A percentile compares a stretch with the other conserved stretches of the same genome.
phyloP scores from a whole-genome alignment of 2,113 vertebrate species.

The Sebastes fasciatus region DNA sequence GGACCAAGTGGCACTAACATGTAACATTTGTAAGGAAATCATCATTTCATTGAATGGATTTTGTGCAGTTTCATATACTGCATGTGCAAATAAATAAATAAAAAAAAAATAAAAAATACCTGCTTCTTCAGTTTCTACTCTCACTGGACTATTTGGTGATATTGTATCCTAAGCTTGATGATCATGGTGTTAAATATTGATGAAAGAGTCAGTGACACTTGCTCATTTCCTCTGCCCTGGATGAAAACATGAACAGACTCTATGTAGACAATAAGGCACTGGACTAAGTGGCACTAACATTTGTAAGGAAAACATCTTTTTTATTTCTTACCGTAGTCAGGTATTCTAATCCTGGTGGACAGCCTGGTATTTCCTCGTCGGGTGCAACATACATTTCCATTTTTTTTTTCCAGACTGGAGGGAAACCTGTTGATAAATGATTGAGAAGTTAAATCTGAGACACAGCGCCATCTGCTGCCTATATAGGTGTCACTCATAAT shows the following conservation, averaged over 20 bases:
- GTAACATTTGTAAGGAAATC: neutral
- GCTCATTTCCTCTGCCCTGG: neutral
- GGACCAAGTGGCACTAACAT: neutral
- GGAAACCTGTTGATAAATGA: slow-evolving; percentile 58
- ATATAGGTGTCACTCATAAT: slow-evolving; percentile 12
- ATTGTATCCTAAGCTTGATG: neutral
- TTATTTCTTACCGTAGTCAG: slow-evolving; percentile 77
- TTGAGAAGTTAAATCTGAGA: neutral
- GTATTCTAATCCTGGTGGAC: slow-evolving; percentile 85
- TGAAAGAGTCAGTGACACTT: neutral
- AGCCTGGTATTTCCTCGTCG: slow-evolving; percentile 79
- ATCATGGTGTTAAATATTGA: neutral
- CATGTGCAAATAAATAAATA: no score
- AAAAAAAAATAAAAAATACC: no score
- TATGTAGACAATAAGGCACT: neutral
- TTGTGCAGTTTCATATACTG: no score
- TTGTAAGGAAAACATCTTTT: neutral
- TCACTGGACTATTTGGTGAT: no score
- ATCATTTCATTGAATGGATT: neutral
- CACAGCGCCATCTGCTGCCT: slow-evolving; percentile 67
- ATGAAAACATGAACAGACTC: neutral
- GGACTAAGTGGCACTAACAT: neutral
- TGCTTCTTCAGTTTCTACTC: neutral
- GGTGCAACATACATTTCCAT: slow-evolving; percentile 83
- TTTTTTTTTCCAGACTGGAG: slow-evolving; percentile 14